These are phyloP conservation scores for Contarinia nasturtii DNA, from an alignment of 1,140 invertebrate species.

Conservation along the genomic window DNA sequence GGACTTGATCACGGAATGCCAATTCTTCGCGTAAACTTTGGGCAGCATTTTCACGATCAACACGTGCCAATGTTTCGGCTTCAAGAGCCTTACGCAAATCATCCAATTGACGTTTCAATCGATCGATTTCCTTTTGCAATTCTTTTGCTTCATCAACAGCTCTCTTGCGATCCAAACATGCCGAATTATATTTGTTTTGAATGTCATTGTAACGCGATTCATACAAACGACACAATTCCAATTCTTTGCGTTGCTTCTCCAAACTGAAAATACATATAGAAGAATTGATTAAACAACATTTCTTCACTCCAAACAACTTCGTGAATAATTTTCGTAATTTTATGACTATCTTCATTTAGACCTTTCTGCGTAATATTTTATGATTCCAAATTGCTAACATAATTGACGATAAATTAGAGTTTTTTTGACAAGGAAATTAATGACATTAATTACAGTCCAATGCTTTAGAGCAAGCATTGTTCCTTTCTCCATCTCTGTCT, in stretches of 20 bases:
- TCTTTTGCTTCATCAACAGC: constrained; percentile 56
- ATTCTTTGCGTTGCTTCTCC: constrained; percentile 70
- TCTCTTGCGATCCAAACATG: constrained; percentile 61
- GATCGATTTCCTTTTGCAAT: constrained; percentile 53
- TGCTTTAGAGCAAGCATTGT: no score
- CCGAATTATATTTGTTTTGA: constrained; percentile 55
- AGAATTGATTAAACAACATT: constrained; percentile 4
- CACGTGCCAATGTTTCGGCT: constrained; percentile 74
- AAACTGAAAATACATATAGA: constrained; percentile 29
- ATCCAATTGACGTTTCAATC: constrained; percentile 51
- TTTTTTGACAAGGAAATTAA: no score
- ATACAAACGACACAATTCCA: constrained; percentile 36
- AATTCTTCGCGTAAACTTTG: constrained; percentile 83
- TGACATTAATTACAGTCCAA: no score
- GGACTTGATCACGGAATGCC: constrained; percentile 73
- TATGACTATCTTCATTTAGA: no score
- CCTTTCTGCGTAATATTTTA: no score
- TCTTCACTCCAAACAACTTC: no score
- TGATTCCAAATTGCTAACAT: no score
- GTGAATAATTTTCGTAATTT: no score
- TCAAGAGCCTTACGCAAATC: constrained; percentile 70
- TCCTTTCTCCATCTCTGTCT: no score
- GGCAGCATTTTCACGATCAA: constrained; percentile 85
- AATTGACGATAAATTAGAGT: no score
- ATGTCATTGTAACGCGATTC: constrained; percentile 54